A percentile compares a stretch with the other conserved stretches of the same genome.
Conservation (phyloP, 1,140 invertebrate species). For the Ceratosolen fusciceps region DNA sequence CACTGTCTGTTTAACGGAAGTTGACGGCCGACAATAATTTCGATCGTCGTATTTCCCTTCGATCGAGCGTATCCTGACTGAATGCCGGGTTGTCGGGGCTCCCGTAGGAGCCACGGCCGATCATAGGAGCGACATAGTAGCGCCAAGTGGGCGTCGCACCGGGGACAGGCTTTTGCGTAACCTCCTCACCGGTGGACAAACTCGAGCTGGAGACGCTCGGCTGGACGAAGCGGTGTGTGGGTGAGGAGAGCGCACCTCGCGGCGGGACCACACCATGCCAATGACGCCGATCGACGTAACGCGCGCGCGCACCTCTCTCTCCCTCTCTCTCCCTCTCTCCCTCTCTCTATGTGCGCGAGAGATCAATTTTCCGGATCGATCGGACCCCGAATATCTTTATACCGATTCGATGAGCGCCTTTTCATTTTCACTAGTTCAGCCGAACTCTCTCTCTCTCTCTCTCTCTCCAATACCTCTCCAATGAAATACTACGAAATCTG, state of each 20-base stretch:
- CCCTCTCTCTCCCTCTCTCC: too few species aligned
- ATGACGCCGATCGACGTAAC: neutral
- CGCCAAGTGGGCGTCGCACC: conserved; percentile 47
- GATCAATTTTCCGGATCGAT: neutral
- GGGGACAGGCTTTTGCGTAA: conserved; percentile 58
- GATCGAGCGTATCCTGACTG: neutral
- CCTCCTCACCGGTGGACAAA: conserved; percentile 12
- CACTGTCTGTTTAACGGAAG: conserved; percentile 24
- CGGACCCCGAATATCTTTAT: neutral
- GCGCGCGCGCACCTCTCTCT: too few species aligned
- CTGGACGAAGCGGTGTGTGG: neutral
- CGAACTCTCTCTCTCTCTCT: too few species aligned
- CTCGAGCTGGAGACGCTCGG: neutral
- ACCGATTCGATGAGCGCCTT: neutral
- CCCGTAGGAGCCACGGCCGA: conserved; percentile 13
- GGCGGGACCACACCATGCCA: conserved; percentile 21
- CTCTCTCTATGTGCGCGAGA: neutral
- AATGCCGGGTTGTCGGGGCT: neutral
- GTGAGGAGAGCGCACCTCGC: neutral
- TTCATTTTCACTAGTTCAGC: too few species aligned
- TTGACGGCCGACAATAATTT: conserved; percentile 3
- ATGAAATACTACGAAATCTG: too few species aligned
- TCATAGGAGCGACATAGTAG: conserved; percentile 13
- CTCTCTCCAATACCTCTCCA: too few species aligned
- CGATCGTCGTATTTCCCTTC: neutral